Conservation (phyloP, 1,140 invertebrate species). For the Philotrypesis tridentata region DNA sequence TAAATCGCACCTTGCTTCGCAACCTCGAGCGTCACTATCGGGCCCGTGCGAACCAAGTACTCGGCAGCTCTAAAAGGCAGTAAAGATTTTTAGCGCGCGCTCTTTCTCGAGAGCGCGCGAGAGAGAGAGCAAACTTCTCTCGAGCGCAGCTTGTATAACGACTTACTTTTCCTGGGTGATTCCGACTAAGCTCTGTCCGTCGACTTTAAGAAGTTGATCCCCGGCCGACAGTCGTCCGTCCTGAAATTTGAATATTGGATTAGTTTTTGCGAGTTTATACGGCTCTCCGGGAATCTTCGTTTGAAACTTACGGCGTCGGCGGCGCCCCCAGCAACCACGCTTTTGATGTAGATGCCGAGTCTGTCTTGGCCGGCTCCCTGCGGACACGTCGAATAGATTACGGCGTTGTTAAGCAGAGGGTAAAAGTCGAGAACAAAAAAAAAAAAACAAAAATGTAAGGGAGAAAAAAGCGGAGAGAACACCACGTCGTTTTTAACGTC, state of each 20-base stretch:
- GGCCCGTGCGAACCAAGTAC: conserved; percentile 94
- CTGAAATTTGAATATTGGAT: conserved; percentile 62
- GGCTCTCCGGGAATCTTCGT: not conserved
- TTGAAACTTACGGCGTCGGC: conserved; percentile 87
- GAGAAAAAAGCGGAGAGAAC: not conserved
- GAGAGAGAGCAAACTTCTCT: not conserved
- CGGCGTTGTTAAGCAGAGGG: not conserved
- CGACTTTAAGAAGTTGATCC: conserved; percentile 97
- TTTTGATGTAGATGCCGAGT: conserved; percentile 98
- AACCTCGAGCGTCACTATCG: conserved; percentile 94
- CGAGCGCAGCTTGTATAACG: not conserved
- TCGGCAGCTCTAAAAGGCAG: conserved; percentile 87
- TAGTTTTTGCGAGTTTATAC: not conserved
- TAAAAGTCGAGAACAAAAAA: no score
- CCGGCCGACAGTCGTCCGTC: conserved; percentile 96
- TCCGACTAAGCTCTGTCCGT: conserved; percentile 96
- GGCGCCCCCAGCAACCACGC: conserved; percentile 95
- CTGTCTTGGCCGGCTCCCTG: conserved; percentile 92
- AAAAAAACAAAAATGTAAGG: conserved; percentile 1
- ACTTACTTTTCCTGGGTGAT: conserved; percentile 94
- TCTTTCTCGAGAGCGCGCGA: not conserved
- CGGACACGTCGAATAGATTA: conserved; percentile 46
- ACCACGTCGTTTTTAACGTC: not conserved
- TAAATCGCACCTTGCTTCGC: conserved; percentile 98
- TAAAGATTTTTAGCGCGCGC: conserved; percentile 11